Percentiles rank a stretch among this genome's conserved stretches.
Conservation (phyloP, 1,140 invertebrate genomes). For the Drosophila sp. region DNA sequence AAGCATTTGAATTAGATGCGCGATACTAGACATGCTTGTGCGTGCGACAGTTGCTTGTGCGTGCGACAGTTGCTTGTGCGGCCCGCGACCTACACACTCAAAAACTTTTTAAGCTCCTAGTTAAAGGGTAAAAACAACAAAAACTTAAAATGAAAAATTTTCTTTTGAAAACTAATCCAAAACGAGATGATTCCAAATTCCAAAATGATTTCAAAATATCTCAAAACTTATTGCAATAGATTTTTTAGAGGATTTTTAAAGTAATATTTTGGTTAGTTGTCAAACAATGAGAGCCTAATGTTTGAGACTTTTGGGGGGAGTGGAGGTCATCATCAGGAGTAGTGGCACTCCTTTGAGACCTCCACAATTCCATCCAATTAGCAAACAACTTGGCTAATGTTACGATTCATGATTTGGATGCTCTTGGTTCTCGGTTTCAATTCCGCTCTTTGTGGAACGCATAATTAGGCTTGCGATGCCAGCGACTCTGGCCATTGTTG, state of each 20-base stretch:
- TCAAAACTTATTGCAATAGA: background rate
- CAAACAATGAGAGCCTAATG: conserved; percentile 1
- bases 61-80: too few species aligned
- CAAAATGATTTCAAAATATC: too few species aligned
- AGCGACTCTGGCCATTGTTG: conserved; percentile 23
- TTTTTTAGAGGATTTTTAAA: background rate
- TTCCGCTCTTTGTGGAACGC: conserved; percentile 43
- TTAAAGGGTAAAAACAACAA: too few species aligned
- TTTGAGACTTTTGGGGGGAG: background rate
- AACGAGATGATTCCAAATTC: too few species aligned
- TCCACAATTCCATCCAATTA: conserved; percentile 56
- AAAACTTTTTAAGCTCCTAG: too few species aligned
- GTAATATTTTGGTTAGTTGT: background rate
- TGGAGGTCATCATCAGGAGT: background rate
- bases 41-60: too few species aligned
- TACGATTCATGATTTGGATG: conserved; percentile 21
- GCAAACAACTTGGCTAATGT: conserved; percentile 62
- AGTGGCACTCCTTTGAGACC: conserved; percentile 18
- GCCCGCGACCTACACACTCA: too few species aligned
- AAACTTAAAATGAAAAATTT: too few species aligned
- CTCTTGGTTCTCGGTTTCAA: conserved; percentile 27
- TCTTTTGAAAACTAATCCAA: too few species aligned
- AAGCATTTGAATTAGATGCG: too few species aligned
- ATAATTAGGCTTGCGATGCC: conserved; percentile 64
- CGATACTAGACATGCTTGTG: too few species aligned